Conservation (phyloP, 2,797 vertebrate species). For the Oryzias sinensis region DNA sequence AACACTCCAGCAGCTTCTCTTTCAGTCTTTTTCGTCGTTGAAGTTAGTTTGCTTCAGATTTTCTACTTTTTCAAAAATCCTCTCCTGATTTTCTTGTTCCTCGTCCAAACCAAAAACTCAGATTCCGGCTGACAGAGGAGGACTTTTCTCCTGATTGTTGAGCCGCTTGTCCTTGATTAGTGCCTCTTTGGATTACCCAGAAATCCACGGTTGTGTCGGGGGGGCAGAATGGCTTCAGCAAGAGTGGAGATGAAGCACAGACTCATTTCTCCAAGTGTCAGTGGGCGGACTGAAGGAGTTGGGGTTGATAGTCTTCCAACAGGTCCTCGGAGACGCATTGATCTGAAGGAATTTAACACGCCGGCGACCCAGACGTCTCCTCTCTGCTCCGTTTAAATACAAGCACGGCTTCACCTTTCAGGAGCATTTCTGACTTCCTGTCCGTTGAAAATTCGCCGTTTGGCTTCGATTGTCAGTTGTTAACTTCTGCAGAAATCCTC, state of each 20-base stretch:
- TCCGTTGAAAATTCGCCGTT: constrained; percentile 16
- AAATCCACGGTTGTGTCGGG: constrained; percentile 29
- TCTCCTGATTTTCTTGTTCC: constrained; percentile 2
- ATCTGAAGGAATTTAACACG: constrained; percentile 78
- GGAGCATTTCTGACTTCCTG: constrained; percentile 15
- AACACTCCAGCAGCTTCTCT: too few species aligned
- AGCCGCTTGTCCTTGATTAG: constrained; percentile 37
- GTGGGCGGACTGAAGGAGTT: constrained; percentile 59
- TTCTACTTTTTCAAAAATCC: constrained; percentile 6
- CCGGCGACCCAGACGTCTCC: constrained; percentile 65
- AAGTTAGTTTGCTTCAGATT: neutral
- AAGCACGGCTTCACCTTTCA: constrained; percentile 41
- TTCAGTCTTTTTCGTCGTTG: neutral
- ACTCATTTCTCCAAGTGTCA: constrained; percentile 33
- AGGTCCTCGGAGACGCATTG: constrained; percentile 73
- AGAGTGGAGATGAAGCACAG: constrained; percentile 13
- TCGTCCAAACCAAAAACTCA: neutral
- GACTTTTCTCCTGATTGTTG: constrained; percentile 19
- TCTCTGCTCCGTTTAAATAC: constrained; percentile 65
- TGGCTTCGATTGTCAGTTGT: constrained; percentile 15
- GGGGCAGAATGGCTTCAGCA: constrained; percentile 17
- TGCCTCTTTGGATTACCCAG: constrained; percentile 16
- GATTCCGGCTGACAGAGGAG: constrained; percentile 9
- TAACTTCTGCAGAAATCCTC: constrained; percentile 10
- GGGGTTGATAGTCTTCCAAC: constrained; percentile 61